phyloP scores from a whole-genome alignment of 2,888 invertebrate species.

The Lepas anatifera region DNA sequence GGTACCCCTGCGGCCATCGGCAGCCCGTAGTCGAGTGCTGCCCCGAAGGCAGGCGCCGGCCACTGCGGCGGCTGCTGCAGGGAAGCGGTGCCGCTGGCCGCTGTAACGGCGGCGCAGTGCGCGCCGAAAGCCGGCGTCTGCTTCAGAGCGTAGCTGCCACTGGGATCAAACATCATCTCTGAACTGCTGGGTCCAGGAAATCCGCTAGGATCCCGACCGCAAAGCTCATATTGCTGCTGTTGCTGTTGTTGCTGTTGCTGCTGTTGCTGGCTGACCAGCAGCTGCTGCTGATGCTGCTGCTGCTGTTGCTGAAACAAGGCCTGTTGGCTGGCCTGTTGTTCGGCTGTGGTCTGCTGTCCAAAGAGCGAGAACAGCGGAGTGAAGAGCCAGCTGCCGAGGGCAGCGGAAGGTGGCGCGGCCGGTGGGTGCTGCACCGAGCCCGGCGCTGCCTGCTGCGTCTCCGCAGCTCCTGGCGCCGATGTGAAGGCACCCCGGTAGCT shows the following conservation, averaged over 20 bases:
- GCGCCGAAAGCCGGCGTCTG: not conserved
- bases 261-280: conserved; percentile 26
- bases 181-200: conserved; percentile 34
- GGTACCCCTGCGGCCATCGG: conserved; percentile 31
- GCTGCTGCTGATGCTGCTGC: conserved; percentile 26
- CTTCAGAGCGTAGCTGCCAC: not conserved
- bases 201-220: conserved; percentile 26
- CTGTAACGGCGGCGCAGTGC: conserved; percentile 37
- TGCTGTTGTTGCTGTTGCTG: conserved; percentile 34
- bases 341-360: conserved; percentile 21
- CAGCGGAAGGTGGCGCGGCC: too few species aligned
- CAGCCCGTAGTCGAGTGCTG: conserved; percentile 47
- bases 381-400: conserved; percentile 57
- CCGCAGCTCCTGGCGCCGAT: conserved; percentile 40
- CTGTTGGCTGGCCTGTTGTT: conserved; percentile 15
- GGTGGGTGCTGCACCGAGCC: too few species aligned
- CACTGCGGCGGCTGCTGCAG: conserved; percentile 33
- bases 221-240: conserved; percentile 28
- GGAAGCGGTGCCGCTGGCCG: conserved; percentile 36
- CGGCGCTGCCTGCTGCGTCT: conserved; percentile 37
- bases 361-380: conserved; percentile 53
- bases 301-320: conserved; percentile 20
- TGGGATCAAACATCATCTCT: conserved; percentile 19
- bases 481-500: conserved; percentile 58
- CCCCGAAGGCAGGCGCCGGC: conserved; percentile 35